Percentiles rank a stretch among this genome's conserved stretches.
Conservation (phyloP, 2,113 vertebrate species). For the Aphelocoma coerulescens region DNA sequence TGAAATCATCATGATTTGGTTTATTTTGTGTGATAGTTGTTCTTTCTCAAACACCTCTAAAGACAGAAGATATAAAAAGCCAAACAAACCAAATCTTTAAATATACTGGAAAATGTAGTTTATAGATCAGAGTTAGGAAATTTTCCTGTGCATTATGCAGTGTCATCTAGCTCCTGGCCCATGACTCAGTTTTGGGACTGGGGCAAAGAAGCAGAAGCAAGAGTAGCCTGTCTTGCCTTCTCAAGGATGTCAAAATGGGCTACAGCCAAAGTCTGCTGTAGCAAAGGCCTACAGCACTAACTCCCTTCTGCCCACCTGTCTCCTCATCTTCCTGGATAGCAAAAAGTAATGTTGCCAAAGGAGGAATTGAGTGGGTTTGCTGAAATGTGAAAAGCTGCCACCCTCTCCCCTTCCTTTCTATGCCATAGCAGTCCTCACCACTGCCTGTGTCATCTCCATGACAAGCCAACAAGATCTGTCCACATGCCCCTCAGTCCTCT, state of each 20-base stretch:
- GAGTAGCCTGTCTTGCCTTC: neutral
- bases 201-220: neutral
- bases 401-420: neutral
- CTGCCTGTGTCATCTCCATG: rapidly evolving
- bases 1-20: neutral
- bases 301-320: neutral
- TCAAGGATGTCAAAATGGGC: neutral
- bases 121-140: neutral
- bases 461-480: neutral
- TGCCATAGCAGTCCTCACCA: neutral
- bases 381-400: neutral
- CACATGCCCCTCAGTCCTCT: rapidly evolving
- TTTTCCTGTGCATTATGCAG: neutral
- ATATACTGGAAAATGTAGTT: neutral
- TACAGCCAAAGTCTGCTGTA: rapidly evolving
- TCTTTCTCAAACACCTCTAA: neutral
- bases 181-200: neutral
- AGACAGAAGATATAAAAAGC: neutral
- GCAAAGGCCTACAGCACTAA: neutral
- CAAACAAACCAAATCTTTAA: neutral
- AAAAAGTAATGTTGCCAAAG: neutral
- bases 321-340: neutral
- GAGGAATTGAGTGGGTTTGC: neutral
- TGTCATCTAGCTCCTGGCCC: neutral
- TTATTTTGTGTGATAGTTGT: neutral